Evolutionary conservation across 1,140 invertebrate species (phyloP).

Genomic region (Steinernema feltiae): DNA sequence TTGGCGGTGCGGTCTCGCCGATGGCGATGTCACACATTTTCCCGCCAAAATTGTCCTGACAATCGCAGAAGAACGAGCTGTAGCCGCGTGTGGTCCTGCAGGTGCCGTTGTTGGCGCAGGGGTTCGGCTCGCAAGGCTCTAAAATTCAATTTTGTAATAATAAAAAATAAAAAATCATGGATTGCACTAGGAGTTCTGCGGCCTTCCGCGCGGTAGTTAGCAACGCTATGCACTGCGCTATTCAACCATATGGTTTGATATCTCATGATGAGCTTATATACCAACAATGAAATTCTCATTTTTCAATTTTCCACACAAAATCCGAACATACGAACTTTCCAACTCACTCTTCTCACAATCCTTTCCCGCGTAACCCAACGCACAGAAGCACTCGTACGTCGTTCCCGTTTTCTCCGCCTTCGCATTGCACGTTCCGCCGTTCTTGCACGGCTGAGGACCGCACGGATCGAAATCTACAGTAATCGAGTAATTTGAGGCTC

Average conservation of each 20-base stretch:
- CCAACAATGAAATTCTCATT: too few relatives aligned
- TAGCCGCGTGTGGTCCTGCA: constrained; percentile 33
- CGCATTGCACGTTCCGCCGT: constrained; percentile 35
- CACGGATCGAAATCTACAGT: constrained; percentile 37
- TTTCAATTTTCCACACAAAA: too few relatives aligned
- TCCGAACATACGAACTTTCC: too few relatives aligned
- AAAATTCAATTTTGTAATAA: constrained; percentile 3
- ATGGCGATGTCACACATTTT: constrained; percentile 36
- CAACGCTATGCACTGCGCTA: too few relatives aligned
- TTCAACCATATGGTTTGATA: too few relatives aligned
- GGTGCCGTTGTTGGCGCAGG: constrained; percentile 38
- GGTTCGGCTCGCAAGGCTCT: constrained; percentile 36
- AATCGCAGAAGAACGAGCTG: constrained; percentile 37
- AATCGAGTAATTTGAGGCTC: neutral
- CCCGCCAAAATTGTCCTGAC: constrained; percentile 27
- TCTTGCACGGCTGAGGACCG: constrained; percentile 25
- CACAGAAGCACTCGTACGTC: constrained; percentile 34
- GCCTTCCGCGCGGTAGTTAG: too few relatives aligned
- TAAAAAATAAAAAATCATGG: constrained; percentile 18
- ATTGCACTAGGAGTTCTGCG: too few relatives aligned
- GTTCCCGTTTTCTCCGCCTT: constrained; percentile 32
- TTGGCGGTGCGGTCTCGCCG: constrained; percentile 19
- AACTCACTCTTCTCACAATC: constrained; percentile 32
- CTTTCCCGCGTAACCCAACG: constrained; percentile 34
- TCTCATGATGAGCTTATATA: too few relatives aligned